These are phyloP conservation scores for Dromococcyx pavoninus DNA, from an alignment of 2,797 vertebrate genomes.

Conservation along the genomic window DNA sequence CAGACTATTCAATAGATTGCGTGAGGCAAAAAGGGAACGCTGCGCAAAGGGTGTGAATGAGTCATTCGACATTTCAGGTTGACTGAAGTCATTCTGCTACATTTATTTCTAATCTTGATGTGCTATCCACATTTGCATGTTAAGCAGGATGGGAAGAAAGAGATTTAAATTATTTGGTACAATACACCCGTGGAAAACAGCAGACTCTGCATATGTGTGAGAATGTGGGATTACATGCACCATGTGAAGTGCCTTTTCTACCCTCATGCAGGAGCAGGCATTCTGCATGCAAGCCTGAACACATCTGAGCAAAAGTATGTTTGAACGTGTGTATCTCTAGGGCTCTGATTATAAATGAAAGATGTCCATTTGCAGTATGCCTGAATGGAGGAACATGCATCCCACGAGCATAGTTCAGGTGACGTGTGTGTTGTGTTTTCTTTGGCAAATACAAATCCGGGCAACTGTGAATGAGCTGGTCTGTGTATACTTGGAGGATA, in stretches of 20 bases:
- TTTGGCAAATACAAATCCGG: not conserved
- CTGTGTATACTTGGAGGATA: not conserved
- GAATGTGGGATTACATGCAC: not conserved
- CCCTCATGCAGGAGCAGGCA: not conserved
- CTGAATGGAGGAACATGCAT: not conserved
- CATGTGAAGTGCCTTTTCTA: not conserved
- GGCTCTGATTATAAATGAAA: not conserved
- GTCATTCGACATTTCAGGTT: conserved; percentile 76
- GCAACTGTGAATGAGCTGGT: not conserved
- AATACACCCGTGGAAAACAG: not conserved
- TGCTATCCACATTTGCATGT: conserved; percentile 52
- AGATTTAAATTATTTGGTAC: conserved; percentile 1
- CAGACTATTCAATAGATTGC: conserved; percentile 34
- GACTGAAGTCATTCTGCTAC: conserved; percentile 69
- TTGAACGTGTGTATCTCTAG: not conserved
- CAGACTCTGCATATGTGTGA: not conserved
- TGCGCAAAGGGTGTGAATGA: conserved; percentile 70
- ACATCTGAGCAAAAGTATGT: not conserved
- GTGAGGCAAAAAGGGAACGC: conserved; percentile 60
- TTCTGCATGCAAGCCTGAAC: not conserved
- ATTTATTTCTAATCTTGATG: conserved; percentile 72
- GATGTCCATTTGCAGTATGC: not conserved
- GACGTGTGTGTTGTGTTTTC: not conserved
- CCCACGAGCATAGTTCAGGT: not conserved
- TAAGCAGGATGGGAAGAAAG: conserved; percentile 48